These are phyloP conservation scores for Alouatta palliata DNA, from an alignment of 2,113 vertebrate species.

Conservation along the genomic window DNA sequence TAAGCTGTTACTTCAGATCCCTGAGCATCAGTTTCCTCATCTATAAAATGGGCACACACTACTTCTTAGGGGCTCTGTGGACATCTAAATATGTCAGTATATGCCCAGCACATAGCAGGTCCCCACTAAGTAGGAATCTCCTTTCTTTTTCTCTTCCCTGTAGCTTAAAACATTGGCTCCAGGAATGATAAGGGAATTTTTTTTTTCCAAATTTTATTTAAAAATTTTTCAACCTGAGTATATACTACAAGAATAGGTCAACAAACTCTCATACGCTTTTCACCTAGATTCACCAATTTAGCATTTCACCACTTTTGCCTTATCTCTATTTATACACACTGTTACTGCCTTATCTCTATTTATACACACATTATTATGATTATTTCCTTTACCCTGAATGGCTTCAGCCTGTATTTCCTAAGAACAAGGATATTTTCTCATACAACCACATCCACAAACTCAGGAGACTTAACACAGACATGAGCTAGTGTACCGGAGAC, in stretches of 20 bases:
- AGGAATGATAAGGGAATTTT: not conserved
- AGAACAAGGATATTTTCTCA: not conserved
- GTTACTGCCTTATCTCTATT: not conserved
- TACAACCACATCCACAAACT: not conserved
- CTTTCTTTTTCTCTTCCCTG: not conserved
- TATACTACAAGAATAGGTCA: not conserved
- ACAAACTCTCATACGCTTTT: not conserved
- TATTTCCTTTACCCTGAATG: not conserved
- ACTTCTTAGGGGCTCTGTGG: not conserved
- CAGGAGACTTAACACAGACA: not conserved
- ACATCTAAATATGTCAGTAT: not conserved
- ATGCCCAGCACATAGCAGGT: not conserved
- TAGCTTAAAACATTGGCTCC: not conserved
- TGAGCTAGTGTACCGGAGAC: not conserved
- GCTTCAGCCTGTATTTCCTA: not conserved
- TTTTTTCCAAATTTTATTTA: not conserved
- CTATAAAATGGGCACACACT: not conserved
- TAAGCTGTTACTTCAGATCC: not conserved
- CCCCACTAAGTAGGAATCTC: not conserved
- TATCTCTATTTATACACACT: not conserved
- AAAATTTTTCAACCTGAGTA: not conserved
- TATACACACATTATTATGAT: not conserved
- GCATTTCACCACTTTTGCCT: not conserved
- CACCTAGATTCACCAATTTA: not conserved
- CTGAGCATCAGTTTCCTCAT: not conserved